Evolutionary conservation across 2,888 invertebrate species (phyloP), one percentile per base, ranked within the genome.

Genomic region (Leptinotarsa tumamoca): DNA sequence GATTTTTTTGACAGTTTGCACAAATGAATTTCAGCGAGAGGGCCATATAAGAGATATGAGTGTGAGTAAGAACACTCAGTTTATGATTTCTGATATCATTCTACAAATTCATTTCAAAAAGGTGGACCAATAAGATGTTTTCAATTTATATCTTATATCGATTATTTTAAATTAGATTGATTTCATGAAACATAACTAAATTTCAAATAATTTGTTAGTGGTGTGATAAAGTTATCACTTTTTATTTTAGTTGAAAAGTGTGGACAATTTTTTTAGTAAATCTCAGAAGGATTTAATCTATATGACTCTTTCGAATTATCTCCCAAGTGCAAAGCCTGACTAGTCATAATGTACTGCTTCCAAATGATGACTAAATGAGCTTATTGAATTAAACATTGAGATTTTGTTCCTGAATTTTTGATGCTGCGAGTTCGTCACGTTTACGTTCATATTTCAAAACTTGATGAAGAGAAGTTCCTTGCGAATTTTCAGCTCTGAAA

Each of bases 361-460:
- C 86, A 87, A 86, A 84, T 85, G 84, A 87, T 86, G 87, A 87
- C 86, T 87, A 87, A 87, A 87, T 86, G 87, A 87, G 87, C 87
- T 87, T 87, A 87, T 86, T 85, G 84, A 86, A 87, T 82, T 83
- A 79, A 58, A 21, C 58, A 74, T 75, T 74, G 50, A 68, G 69
- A 76, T 81, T 81, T 78, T 80, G 76, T 83, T 80, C 80, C 67
- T 73, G 52, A 21, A 63, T 33, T 18, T 71, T 58, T 49, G 58
- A 58, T n/a, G n/a, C 70, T 70, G 54, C 49, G 14, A 70, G 58
- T 56, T 69, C 33, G 3, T 56, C 43, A 56, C 5, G 56, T 69
- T 49, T 54, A 15, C 50, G 54, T 69, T 56, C 52, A 17, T 23
- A 27, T 61, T 61, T 27, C 17, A 14, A 33, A 63, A 33, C 27